These are phyloP conservation scores for Netelia melanura DNA, from an alignment of 2,888 invertebrate genomes.

Conservation along the genomic window DNA sequence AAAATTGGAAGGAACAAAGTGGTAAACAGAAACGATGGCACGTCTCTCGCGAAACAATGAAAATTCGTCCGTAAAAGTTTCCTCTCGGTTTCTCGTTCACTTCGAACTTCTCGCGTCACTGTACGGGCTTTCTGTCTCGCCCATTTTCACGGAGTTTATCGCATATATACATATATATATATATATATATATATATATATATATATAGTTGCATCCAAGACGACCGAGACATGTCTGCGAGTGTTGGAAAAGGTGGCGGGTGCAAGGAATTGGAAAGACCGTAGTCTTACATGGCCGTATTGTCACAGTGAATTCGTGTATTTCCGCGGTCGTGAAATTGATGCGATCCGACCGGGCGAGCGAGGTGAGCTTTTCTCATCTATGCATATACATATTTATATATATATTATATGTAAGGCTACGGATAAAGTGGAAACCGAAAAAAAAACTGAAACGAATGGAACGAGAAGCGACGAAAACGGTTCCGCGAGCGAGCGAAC, in stretches of 20 bases:
- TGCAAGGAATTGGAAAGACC: conserved; percentile 54
- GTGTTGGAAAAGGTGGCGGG: conserved; percentile 33
- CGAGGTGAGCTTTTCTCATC: conserved; percentile 29
- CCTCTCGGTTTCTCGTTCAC: conserved; percentile 28
- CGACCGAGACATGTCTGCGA: conserved; percentile 7
- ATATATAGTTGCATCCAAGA: neutral
- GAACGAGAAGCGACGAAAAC: conserved; percentile 28
- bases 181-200: neutral
- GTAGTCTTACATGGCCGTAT: conserved; percentile 26
- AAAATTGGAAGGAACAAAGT: conserved; percentile 32
- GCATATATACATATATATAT: neutral
- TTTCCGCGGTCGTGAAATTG: conserved; percentile 46
- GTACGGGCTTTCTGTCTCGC: conserved; percentile 48
- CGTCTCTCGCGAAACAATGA: conserved; percentile 41
- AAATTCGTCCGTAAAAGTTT: conserved; percentile 50
- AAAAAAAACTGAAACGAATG: conserved; percentile 15
- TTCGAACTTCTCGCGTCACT: conserved; percentile 49
- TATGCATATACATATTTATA: neutral
- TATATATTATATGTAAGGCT: conserved; percentile 5
- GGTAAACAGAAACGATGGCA: conserved; percentile 35
- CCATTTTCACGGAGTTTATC: conserved; percentile 47
- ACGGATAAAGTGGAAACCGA: conserved; percentile 27
- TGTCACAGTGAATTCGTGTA: conserved; percentile 47
- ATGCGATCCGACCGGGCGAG: conserved; percentile 48
- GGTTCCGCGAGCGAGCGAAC: neutral